These are phyloP conservation scores for Drepanosiphum platanoidis DNA, from an alignment of 2,888 invertebrate species.

Conservation along the genomic window DNA sequence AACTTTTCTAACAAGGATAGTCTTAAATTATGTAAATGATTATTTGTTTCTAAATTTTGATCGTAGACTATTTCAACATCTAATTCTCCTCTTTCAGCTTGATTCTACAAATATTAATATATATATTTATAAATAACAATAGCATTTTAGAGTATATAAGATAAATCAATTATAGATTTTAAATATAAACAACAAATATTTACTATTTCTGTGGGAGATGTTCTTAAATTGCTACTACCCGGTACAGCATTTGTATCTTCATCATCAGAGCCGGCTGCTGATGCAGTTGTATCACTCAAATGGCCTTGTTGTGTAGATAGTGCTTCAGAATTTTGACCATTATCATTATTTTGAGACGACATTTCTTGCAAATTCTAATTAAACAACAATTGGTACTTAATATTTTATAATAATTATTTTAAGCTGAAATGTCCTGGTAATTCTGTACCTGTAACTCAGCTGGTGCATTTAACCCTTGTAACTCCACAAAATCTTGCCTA, in stretches of 20 bases:
- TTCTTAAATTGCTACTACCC: slow-evolving; percentile 90
- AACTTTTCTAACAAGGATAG: slow-evolving; percentile 79
- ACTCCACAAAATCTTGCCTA: slow-evolving; percentile 67
- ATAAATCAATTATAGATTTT: background rate
- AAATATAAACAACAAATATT: slow-evolving; percentile 58
- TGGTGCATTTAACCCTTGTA: slow-evolving; percentile 66
- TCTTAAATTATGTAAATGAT: slow-evolving; percentile 75
- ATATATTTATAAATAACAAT: background rate
- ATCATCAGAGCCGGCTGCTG: slow-evolving; percentile 91
- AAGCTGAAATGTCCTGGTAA: slow-evolving; percentile 64
- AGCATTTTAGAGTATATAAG: too few species aligned
- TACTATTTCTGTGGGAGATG: slow-evolving; percentile 82
- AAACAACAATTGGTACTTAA: slow-evolving; percentile 65
- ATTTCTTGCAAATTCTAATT: slow-evolving; percentile 70
- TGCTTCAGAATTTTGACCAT: slow-evolving; percentile 54
- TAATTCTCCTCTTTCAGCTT: slow-evolving; percentile 29
- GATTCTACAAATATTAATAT: slow-evolving; percentile 32
- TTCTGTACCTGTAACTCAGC: slow-evolving; percentile 66
- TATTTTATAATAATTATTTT: background rate
- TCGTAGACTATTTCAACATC: slow-evolving; percentile 41
- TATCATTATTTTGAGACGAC: slow-evolving; percentile 66
- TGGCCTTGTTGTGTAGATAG: slow-evolving; percentile 68
- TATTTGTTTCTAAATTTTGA: slow-evolving; percentile 66
- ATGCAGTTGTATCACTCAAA: slow-evolving; percentile 84
- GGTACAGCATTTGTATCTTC: slow-evolving; percentile 96